phyloP scores from a whole-genome alignment of 2,797 vertebrate genomes.

The Sebastes itinus region DNA sequence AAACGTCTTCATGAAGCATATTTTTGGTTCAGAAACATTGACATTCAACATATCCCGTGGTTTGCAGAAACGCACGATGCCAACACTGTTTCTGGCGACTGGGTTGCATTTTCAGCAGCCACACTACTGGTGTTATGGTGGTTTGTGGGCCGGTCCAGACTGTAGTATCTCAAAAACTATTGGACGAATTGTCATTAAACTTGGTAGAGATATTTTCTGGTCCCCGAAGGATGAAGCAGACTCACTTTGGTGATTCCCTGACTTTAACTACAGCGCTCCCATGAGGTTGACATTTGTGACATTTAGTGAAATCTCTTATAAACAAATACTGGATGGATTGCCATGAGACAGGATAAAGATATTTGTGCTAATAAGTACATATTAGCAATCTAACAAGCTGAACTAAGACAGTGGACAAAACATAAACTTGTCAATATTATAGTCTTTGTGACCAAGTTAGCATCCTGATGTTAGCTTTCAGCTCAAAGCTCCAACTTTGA shows the following conservation, averaged over 20 bases:
- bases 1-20: background rate
- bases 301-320: background rate
- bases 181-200: background rate
- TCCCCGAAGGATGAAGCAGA: background rate
- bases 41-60: background rate
- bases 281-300: background rate
- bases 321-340: background rate
- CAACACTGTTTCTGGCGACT: background rate
- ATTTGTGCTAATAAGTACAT: background rate
- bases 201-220: background rate
- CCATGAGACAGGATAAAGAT: no score
- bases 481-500: background rate
- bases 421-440: background rate
- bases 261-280: background rate
- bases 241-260: background rate
- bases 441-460: background rate
- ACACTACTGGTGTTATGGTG: background rate
- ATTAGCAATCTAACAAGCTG: background rate
- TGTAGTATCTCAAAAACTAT: background rate
- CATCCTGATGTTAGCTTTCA: background rate
- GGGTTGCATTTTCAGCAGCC: background rate
- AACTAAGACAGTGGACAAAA: background rate
- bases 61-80: no score
- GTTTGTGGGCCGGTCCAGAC: background rate
- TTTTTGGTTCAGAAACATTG: background rate